Percentiles rank a stretch among this genome's conserved stretches.
These are phyloP conservation scores for Patella ulyssiponensis DNA, from an alignment of 2,888 invertebrate species.

Conservation along the genomic window DNA sequence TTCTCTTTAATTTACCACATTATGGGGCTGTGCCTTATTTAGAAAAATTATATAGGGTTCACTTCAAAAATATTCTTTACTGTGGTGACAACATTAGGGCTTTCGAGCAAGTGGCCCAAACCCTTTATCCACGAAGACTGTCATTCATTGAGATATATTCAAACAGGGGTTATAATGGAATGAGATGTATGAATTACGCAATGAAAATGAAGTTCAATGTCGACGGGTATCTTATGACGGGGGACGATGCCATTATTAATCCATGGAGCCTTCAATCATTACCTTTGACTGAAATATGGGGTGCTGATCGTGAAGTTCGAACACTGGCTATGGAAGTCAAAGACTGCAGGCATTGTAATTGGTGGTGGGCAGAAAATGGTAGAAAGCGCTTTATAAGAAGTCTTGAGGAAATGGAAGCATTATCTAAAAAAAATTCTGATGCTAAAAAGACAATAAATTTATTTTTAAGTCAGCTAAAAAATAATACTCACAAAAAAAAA, in stretches of 20 bases:
- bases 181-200: slow-evolving; percentile 34
- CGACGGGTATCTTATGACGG: slow-evolving; percentile 34
- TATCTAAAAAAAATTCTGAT: no score
- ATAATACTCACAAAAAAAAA: no score
- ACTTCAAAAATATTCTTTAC: slow-evolving; percentile 5
- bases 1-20: neutral
- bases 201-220: slow-evolving; percentile 38
- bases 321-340: no score
- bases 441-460: no score
- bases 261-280: slow-evolving; percentile 3
- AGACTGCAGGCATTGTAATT: neutral
- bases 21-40: neutral
- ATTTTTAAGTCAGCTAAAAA: no score
- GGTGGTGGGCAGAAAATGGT: neutral
- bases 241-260: slow-evolving; percentile 32
- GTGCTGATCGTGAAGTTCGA: neutral
- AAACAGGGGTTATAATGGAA: neutral
- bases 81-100: slow-evolving; percentile 12
- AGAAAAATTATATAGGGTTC: neutral
- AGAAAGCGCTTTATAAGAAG: no score
- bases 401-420: no score
- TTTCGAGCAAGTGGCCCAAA: slow-evolving; percentile 10
- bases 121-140: neutral
- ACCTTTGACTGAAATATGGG: slow-evolving; percentile 13
- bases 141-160: neutral